phyloP scores from a whole-genome alignment of 2,113 vertebrate species.

The Alectura lathami region DNA sequence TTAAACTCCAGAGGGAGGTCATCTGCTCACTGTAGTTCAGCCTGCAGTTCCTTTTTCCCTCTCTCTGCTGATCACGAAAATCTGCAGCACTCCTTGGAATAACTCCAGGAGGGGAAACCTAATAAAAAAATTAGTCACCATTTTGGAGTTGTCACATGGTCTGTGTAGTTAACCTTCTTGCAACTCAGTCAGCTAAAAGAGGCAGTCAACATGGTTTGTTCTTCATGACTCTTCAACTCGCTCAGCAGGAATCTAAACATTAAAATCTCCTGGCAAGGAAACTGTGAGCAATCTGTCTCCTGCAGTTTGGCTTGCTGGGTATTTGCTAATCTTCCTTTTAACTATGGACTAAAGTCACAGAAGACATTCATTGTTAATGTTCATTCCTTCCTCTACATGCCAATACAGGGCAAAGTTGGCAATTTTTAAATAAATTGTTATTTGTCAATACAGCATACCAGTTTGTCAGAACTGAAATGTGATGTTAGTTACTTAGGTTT shows the following conservation, averaged over 20 bases:
- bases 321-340: constrained; percentile 42
- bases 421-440: not conserved
- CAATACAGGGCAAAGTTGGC: not conserved
- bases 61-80: constrained; percentile 4
- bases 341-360: not conserved
- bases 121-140: not conserved
- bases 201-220: not conserved
- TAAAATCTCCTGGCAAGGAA: constrained; percentile 2
- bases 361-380: not conserved
- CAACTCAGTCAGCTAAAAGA: not conserved
- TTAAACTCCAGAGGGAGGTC: constrained; percentile 51
- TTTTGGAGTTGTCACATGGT: not conserved
- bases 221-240: not conserved
- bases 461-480: not conserved
- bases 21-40: constrained; percentile 35
- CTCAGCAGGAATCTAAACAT: not conserved
- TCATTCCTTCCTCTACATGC: not conserved
- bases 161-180: not conserved
- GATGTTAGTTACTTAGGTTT: too few species aligned
- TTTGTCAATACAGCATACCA: not conserved
- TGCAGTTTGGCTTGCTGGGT: not conserved
- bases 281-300: not conserved
- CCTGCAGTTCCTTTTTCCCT: not conserved
- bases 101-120: not conserved
- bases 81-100: not conserved